Evolutionary conservation across 2,888 invertebrate species (phyloP).

Genomic region (Cerceris ruficornis): DNA sequence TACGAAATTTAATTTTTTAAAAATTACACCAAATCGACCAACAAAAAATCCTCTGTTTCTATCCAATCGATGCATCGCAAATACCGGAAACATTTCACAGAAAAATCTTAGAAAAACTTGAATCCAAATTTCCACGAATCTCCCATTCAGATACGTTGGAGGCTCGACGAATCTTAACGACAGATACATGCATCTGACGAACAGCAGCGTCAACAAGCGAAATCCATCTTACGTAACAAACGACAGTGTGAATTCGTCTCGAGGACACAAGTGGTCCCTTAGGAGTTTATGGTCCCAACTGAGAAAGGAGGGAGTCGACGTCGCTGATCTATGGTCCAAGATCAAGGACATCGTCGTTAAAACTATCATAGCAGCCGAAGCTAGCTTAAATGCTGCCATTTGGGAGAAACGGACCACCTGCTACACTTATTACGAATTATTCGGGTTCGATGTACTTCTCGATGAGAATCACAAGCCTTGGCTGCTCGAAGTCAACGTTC

Average conservation of each 20-base stretch:
- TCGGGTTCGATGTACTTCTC: slow-evolving; percentile 49
- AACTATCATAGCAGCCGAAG: slow-evolving; percentile 92
- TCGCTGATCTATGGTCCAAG: slow-evolving; percentile 88
- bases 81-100: no score
- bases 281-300: slow-evolving; percentile 87
- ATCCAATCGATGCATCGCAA: no score
- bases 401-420: slow-evolving; percentile 14
- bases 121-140: slow-evolving; percentile 80
- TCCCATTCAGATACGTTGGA: slow-evolving; percentile 87
- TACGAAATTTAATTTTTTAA: no score
- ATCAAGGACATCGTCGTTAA: slow-evolving; percentile 94
- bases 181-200: slow-evolving; percentile 94
- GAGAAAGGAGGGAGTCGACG: slow-evolving; percentile 87
- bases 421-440: slow-evolving; percentile 44
- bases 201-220: slow-evolving; percentile 93
- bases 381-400: slow-evolving; percentile 30
- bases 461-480: slow-evolving; percentile 42
- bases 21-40: no score
- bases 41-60: no score
- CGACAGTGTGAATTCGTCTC: slow-evolving; percentile 93
- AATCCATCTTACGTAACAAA: slow-evolving; percentile 92
- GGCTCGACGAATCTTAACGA: slow-evolving; percentile 88
- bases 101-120: no score
- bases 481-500: slow-evolving; percentile 46
- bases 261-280: slow-evolving; percentile 94